Evolutionary conservation across 2,888 invertebrate genomes (phyloP).

Genomic region (Toxonevra muliebris): DNA sequence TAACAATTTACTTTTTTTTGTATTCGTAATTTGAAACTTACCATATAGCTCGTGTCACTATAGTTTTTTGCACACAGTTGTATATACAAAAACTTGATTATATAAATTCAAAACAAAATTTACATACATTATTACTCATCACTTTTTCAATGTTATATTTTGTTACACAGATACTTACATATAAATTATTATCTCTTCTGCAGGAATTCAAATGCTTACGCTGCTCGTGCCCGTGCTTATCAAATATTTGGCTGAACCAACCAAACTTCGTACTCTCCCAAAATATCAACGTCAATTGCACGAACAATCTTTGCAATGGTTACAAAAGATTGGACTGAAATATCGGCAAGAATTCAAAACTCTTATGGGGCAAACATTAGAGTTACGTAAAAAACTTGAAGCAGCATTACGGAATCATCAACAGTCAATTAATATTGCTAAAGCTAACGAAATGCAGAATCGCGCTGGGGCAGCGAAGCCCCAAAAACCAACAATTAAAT

Average conservation of each 20-base stretch:
- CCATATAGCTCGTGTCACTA: background rate
- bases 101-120: background rate
- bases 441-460: slow-evolving; percentile 67
- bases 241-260: slow-evolving; percentile 80
- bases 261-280: slow-evolving; percentile 70
- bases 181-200: background rate
- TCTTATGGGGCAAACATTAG: slow-evolving; percentile 85
- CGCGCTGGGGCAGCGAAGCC: slow-evolving; percentile 58
- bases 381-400: slow-evolving; percentile 84
- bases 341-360: slow-evolving; percentile 94
- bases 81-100: background rate
- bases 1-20: too few relatives aligned
- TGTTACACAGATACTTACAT: background rate
- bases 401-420: slow-evolving; percentile 82
- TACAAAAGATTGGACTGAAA: slow-evolving; percentile 91
- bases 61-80: background rate
- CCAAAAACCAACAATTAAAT: slow-evolving; percentile 81
- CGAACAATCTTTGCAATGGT: slow-evolving; percentile 87
- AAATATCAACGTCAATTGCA: slow-evolving; percentile 79
- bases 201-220: slow-evolving; percentile 90
- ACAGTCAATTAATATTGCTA: slow-evolving; percentile 67
- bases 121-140: background rate
- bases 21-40: too few relatives aligned
- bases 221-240: slow-evolving; percentile 91
- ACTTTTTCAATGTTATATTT: background rate